phyloP scores from a whole-genome alignment of 2,888 invertebrate genomes.

The Athetis lepigone region DNA sequence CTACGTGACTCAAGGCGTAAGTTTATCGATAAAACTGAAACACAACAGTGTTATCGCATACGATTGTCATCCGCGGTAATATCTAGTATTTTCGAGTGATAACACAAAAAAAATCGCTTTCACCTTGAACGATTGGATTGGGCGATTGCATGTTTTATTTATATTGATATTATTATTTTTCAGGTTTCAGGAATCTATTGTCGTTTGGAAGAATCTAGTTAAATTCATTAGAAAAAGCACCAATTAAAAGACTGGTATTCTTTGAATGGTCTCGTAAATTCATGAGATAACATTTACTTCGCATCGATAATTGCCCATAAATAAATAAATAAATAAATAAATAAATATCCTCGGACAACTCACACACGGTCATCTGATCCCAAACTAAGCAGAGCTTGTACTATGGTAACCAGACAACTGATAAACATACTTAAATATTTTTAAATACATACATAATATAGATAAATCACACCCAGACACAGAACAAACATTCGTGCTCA shows the following conservation, averaged over 20 bases:
- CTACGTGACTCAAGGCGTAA: constrained; percentile 86
- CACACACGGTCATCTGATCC: too few species aligned
- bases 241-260: constrained; percentile 14
- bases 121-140: constrained; percentile 78
- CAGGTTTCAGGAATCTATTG: constrained; percentile 13
- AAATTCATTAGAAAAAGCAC: constrained; percentile 15
- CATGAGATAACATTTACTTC: constrained; percentile 36
- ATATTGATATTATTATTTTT: constrained; percentile 16
- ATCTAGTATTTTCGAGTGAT: constrained; percentile 79
- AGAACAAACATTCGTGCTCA: too few species aligned
- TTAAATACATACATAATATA: too few species aligned
- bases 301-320: constrained; percentile 9
- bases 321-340: too few species aligned
- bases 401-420: too few species aligned
- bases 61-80: constrained; percentile 79
- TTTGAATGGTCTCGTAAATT: constrained; percentile 30
- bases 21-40: constrained; percentile 82
- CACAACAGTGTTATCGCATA: constrained; percentile 83
- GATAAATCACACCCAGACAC: too few species aligned
- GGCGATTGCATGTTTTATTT: constrained; percentile 39
- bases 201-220: constrained; percentile 7
- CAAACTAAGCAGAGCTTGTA: too few species aligned
- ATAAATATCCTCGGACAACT: too few species aligned
- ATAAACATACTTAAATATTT: too few species aligned
- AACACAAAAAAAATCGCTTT: constrained; percentile 71